Evolutionary conservation across 2,888 invertebrate species (phyloP), one percentile per base, ranked within the genome.

Genomic region (Suillia variegata): DNA sequence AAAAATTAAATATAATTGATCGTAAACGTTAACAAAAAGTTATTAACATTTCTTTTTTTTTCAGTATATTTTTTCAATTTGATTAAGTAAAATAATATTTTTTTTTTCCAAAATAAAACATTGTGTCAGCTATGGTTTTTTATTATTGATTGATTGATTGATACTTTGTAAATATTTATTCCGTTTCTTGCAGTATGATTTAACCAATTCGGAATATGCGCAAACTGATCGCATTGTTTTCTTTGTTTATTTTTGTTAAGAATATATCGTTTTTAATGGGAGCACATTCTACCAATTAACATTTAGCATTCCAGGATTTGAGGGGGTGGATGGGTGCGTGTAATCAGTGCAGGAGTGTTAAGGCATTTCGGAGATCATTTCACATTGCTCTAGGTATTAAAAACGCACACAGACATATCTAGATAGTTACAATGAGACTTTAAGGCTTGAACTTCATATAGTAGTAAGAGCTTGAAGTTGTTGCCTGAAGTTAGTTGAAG

Each of bases 121-220:
- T 82, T 82, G 82, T 82, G 82, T 82, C 82, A 82, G 82, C 82
- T 81, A 81, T 77, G 78, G 71, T 75, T 74, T 74, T 73, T 71
- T 69, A 62, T 65, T 64, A 69, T 70, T 66, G 66, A 67, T 68
- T 65, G 60, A 47, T 60, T 54, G 33, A 21, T 54, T n/a, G n/a
- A n/a, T n/a, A n/a, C 33, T 56, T 62, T 61, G 26, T 15, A 50
- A 50, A 22, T 26, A 2, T 50, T 48, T 13, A 8, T 48, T 3
- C 48, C 17, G 24, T 38, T 62, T 58, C 54, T 13, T 38, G 38
- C 6, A 38, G n/a, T 38, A 38, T 13, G 74, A 74, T 73, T 71
- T 68, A 49, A 22, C 21, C 53, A 58, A 55, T 20, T 58, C 63
- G 54, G 58, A 26, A 26, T 6, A n/a, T n/a, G n/a, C n/a, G n/a